A percentile compares a stretch with the other conserved stretches of the same genome.
Conservation (phyloP, 2,797 vertebrate species). For the Bradypodion pumilum region DNA sequence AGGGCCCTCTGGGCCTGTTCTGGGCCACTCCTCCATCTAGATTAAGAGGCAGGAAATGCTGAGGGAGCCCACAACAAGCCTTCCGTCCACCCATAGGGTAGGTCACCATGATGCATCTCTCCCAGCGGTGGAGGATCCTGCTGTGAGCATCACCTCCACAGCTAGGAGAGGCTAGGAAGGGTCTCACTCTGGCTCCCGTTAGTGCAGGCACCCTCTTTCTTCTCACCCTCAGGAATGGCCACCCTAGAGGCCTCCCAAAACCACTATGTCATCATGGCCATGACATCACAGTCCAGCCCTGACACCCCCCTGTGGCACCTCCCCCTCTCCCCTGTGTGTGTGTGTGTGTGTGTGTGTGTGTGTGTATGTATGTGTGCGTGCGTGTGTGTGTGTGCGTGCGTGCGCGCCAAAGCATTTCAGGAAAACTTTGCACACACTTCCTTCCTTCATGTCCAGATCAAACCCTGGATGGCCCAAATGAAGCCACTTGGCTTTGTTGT, state of each 20-base stretch:
- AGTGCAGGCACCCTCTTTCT: background rate
- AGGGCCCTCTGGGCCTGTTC: background rate
- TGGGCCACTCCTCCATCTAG: background rate
- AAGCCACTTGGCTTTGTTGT: too few species aligned
- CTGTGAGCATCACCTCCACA: background rate
- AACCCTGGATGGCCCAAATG: too few species aligned
- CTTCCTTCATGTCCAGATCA: too few species aligned
- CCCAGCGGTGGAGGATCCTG: background rate
- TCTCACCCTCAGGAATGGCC: background rate
- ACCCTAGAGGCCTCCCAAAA: background rate
- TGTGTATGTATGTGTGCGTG: too few species aligned
- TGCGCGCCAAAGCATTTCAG: background rate
- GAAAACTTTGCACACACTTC: too few species aligned
- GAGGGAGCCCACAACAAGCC: background rate
- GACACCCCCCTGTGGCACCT: background rate
- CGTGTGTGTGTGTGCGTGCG: too few species aligned
- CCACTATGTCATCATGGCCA: constrained; percentile 3
- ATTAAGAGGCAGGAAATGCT: background rate
- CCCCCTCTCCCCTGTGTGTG: background rate
- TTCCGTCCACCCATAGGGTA: background rate
- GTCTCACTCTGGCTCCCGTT: too few species aligned
- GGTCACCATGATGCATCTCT: background rate
- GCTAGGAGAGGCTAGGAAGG: too few species aligned
- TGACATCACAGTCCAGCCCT: constrained; percentile 13
- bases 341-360: too few species aligned